A percentile compares a stretch with the other conserved stretches of the same genome.
These are phyloP conservation scores for Cheilosia vernalis DNA, from an alignment of 2,888 invertebrate species.

Conservation along the genomic window DNA sequence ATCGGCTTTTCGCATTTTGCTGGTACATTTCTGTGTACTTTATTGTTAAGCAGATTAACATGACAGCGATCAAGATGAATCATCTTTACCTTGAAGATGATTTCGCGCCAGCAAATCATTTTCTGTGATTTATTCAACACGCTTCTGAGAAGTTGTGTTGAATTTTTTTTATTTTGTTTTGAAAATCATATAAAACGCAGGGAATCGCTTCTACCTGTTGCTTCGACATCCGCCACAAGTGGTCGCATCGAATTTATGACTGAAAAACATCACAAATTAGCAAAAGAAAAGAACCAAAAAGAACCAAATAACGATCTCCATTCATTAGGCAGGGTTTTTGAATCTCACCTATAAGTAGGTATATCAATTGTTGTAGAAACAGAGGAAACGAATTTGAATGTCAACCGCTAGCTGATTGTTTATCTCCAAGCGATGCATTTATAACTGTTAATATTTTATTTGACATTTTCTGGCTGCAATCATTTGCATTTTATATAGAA, in stretches of 20 bases:
- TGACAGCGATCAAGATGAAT: conserved; percentile 56
- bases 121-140: conserved; percentile 47
- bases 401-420: conserved; percentile 25
- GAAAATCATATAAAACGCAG: background rate
- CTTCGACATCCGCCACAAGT: conserved; percentile 8
- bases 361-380: background rate
- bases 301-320: background rate
- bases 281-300: background rate
- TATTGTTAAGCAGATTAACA: conserved; percentile 5
- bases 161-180: conserved; percentile 4
- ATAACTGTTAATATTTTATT: conserved; percentile 34
- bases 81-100: conserved; percentile 43
- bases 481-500: conserved; percentile 62
- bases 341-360: background rate
- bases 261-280: conserved; percentile 4
- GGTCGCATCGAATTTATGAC: background rate
- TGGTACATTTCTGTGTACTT: background rate
- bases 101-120: conserved; percentile 43
- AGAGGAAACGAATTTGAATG: background rate
- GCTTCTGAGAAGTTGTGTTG: conserved; percentile 18
- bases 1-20: conserved; percentile 10
- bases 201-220: conserved; percentile 11
- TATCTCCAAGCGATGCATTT: conserved; percentile 29
- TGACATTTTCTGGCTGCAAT: conserved; percentile 45
- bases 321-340: conserved; percentile 3